Evolutionary conservation across 64 coral and sea anemone genomes (phyloP), one percentile per base, ranked within the genome.

Genomic region (Pocillopora damicornis): DNA sequence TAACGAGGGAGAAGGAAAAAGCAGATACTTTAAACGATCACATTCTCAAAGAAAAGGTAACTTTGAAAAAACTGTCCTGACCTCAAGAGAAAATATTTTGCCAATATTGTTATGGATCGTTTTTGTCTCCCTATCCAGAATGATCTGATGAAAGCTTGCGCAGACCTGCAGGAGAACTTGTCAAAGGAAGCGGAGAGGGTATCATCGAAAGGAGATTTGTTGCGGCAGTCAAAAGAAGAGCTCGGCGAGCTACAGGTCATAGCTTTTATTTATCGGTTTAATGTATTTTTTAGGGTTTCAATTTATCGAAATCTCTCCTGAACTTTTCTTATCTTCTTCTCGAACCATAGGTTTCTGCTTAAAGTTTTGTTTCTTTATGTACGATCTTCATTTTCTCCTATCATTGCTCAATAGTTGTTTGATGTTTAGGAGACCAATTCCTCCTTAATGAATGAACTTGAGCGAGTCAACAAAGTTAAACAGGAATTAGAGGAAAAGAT

Each of bases 1-100:
- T 88, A 56, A 76, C 30, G 36, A 88, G 75, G 65, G 75, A 88
- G 20, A 88, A 88, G 37, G 86, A 76, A 62, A 78, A 88, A 66
- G 86, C 61, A 14, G 58, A 88, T 59, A 45, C 74, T 22, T 75
- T 78, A 63, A 75, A 76, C 58, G 35, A 77, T 23, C 73, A 77
- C 56, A 78, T 78, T 37, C 38, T 76, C 1, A 63, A 88, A 77
- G 86, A 88, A 75, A 76, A 76, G 86, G 86, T 88, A 76, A 61
- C 37, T 37, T 57, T 9, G 1, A 14, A 37, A 77, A 4, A 77
- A 8, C 37, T n/a, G 20, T 79, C 37, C 34, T 12, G 58, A 79
- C 2, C 5, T 5, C 12, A 79, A 79, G 9, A 26, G 76, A 4
- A 45, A 56, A 60, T 79, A 79, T 56, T 78, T 45, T 79, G 12